Conservation (phyloP, 1,140 invertebrate species). For the Heterodera carotae region DNA sequence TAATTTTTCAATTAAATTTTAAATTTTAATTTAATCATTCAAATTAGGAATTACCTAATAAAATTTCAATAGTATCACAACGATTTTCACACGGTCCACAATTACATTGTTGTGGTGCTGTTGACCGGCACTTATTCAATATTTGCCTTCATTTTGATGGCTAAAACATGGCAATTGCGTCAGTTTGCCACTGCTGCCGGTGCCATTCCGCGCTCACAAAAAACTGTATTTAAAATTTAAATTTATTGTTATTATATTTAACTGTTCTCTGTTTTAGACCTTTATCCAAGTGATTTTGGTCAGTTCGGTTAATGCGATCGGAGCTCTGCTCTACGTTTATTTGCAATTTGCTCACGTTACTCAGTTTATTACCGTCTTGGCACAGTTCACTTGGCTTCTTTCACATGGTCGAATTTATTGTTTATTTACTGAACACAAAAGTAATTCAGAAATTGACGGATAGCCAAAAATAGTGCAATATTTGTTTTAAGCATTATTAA, state of each 20-base stretch:
- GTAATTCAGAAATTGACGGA: too few relatives aligned
- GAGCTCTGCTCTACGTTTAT: slow-evolving; percentile 35
- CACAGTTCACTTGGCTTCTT: slow-evolving; percentile 26
- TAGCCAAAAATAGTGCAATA: too few relatives aligned
- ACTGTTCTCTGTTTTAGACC: too few relatives aligned
- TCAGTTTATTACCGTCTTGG: slow-evolving; percentile 15
- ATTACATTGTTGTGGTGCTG: slow-evolving; percentile 17
- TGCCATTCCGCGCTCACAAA: background rate
- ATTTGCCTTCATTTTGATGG: slow-evolving; percentile 28
- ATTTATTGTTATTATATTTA: background rate
- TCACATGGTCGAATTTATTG: slow-evolving; percentile 5
- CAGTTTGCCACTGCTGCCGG: background rate
- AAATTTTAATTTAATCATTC: too few relatives aligned
- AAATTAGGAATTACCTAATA: too few relatives aligned
- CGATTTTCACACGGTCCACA: slow-evolving; percentile 30
- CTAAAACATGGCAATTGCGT: slow-evolving; percentile 21
- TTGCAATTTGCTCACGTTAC: slow-evolving; percentile 36
- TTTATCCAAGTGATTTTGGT: slow-evolving; percentile 40
- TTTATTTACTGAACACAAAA: too few relatives aligned
- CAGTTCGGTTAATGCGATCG: slow-evolving; percentile 32
- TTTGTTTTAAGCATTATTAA: too few relatives aligned
- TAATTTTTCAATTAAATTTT: too few relatives aligned
- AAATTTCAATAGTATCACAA: slow-evolving; percentile 45
- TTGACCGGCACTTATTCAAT: slow-evolving; percentile 25
- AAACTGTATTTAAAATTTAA: too few relatives aligned